These are phyloP conservation scores for Trachythela sp. DNA, from an alignment of 64 coral and sea anemone species.

Conservation along the genomic window DNA sequence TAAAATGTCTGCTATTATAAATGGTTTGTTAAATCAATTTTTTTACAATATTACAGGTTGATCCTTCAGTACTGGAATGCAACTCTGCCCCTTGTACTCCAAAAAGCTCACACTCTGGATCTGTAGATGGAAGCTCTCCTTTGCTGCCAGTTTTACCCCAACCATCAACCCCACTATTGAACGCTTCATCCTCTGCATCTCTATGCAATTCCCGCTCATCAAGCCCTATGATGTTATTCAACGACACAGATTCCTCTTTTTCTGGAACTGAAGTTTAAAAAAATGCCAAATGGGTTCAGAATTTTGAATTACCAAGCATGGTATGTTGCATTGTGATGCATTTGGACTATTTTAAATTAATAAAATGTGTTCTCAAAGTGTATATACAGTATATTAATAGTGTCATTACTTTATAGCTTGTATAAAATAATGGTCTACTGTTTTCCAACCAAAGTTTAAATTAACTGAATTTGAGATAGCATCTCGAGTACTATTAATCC, in stretches of 20 bases:
- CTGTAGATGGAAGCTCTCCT: background rate
- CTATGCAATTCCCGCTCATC: background rate
- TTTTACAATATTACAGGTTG: background rate
- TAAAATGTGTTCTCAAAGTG: too few relatives aligned
- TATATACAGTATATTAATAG: too few relatives aligned
- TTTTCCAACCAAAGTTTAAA: too few relatives aligned
- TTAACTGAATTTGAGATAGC: too few relatives aligned
- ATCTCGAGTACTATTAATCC: too few relatives aligned
- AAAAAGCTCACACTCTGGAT: background rate
- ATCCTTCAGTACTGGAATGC: background rate
- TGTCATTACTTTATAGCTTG: too few relatives aligned
- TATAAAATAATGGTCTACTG: too few relatives aligned
- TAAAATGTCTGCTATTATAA: too few relatives aligned
- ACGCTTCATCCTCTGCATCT: background rate
- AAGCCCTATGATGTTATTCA: background rate
- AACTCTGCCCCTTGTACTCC: background rate
- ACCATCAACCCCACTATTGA: background rate
- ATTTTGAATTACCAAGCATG: constrained; percentile 1
- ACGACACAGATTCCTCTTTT: background rate
- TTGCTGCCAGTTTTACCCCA: background rate
- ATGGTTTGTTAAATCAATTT: too few relatives aligned
- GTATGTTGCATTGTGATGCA: background rate
- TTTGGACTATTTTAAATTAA: background rate
- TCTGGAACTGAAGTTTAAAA: background rate
- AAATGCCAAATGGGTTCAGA: background rate